A percentile compares a stretch with the other conserved stretches of the same genome.
Evolutionary conservation across 2,888 invertebrate genomes (phyloP).

Genomic region (Latrodectus hesperus): DNA sequence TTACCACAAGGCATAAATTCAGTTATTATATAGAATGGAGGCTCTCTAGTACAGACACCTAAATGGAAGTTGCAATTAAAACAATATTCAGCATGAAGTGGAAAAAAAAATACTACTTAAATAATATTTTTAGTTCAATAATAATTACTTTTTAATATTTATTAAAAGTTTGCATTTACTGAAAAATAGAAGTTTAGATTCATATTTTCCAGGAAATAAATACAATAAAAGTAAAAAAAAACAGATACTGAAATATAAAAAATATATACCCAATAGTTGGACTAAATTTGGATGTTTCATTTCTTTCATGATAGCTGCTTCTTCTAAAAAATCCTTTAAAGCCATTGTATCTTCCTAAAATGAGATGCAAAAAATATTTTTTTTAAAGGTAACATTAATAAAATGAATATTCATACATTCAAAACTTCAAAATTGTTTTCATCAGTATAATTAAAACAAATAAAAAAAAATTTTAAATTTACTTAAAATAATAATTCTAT

Average conservation of each 20-base stretch:
- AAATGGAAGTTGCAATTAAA: constrained; percentile 7
- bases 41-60: constrained; percentile 97
- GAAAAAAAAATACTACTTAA: not conserved
- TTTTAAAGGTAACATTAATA: not conserved
- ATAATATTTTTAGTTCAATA: not conserved
- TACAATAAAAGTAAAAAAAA: too few species aligned
- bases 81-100: too few species aligned
- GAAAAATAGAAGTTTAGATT: not conserved
- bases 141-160: constrained; percentile 4
- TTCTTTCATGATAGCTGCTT: constrained; percentile 99
- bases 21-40: constrained; percentile 99
- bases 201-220: not conserved
- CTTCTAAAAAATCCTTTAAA: constrained; percentile 97
- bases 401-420: not conserved
- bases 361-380: constrained; percentile 1
- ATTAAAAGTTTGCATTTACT: not conserved
- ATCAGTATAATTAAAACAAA: too few species aligned
- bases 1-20: constrained; percentile 99
- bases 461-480: too few species aligned
- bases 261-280: constrained; percentile 85
- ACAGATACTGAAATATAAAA: not conserved
- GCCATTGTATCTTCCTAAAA: constrained; percentile 97
- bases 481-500: too few species aligned
- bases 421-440: not conserved
- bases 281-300: constrained; percentile 99